Percentiles rank a stretch among this genome's conserved stretches.
Conservation (phyloP, 2,113 vertebrate species). For the Plecturocebus donacophilus region DNA sequence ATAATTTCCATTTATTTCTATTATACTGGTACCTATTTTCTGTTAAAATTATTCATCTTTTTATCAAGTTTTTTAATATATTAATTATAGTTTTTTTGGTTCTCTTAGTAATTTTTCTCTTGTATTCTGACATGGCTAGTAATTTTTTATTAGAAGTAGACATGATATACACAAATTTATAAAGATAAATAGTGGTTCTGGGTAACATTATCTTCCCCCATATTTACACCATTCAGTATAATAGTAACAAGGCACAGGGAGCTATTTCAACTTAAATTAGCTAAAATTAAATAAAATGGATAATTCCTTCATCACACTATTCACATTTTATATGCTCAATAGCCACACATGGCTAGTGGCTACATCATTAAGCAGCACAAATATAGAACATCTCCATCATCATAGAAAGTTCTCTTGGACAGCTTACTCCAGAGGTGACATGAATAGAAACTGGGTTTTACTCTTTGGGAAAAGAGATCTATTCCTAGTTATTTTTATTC, state of each 20-base stretch:
- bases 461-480: neutral
- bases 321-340: neutral
- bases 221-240: neutral
- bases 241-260: neutral
- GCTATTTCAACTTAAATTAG: conserved; percentile 4
- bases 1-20: neutral
- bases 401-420: neutral
- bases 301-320: neutral
- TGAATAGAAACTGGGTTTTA: neutral
- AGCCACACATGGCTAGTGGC: neutral
- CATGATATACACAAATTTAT: neutral
- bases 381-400: neutral
- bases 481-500: neutral
- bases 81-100: neutral
- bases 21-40: neutral
- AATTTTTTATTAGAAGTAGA: neutral
- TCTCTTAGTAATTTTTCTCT: neutral
- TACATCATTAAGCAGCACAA: neutral
- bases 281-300: neutral
- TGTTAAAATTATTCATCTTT: neutral
- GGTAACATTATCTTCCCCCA: neutral
- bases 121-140: neutral
- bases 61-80: neutral
- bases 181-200: neutral
- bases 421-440: neutral